Conservation (phyloP, 2,888 invertebrate genomes). For the Hydrotaea diabolus region DNA sequence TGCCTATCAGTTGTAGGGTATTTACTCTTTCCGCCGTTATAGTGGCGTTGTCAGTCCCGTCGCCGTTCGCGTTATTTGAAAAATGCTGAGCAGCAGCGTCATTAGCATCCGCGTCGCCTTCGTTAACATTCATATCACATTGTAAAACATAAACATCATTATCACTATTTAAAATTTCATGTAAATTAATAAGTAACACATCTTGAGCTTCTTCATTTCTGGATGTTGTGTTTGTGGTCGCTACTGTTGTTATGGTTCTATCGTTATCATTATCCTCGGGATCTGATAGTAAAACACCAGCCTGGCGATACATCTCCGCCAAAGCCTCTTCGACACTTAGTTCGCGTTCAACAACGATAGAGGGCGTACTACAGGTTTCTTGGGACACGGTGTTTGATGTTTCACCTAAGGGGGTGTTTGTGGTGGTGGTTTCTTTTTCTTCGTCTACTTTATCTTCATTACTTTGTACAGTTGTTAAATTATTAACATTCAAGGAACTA, state of each 20-base stretch:
- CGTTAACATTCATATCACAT: conserved; percentile 80
- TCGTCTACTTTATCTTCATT: conserved; percentile 23
- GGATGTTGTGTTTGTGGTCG: conserved; percentile 31
- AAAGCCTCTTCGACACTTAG: conserved; percentile 77
- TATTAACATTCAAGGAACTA: conserved; percentile 77
- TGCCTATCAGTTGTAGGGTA: conserved; percentile 73
- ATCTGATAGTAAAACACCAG: conserved; percentile 75
- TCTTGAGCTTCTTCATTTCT: conserved; percentile 71
- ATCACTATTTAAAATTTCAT: conserved; percentile 79
- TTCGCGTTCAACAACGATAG: conserved; percentile 69
- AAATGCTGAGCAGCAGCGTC: conserved; percentile 39
- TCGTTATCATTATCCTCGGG: conserved; percentile 70
- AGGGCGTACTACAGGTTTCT: conserved; percentile 2
- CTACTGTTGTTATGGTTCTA: conserved; percentile 30
- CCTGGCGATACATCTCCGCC: conserved; percentile 78
- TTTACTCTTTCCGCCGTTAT: conserved; percentile 67
- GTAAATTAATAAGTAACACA: conserved; percentile 78
- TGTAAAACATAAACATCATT: conserved; percentile 79
- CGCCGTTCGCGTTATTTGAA: neutral
- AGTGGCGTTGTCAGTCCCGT: neutral
- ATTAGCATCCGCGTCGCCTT: conserved; percentile 58
- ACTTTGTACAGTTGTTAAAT: conserved; percentile 49
- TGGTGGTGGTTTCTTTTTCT: neutral
- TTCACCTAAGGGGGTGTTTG: conserved; percentile 2
- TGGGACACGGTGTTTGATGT: neutral